phyloP scores from a whole-genome alignment of 30 jellyfish, hydroid and myxozoan genomes.

The Chrysaora quinquecirrha region DNA sequence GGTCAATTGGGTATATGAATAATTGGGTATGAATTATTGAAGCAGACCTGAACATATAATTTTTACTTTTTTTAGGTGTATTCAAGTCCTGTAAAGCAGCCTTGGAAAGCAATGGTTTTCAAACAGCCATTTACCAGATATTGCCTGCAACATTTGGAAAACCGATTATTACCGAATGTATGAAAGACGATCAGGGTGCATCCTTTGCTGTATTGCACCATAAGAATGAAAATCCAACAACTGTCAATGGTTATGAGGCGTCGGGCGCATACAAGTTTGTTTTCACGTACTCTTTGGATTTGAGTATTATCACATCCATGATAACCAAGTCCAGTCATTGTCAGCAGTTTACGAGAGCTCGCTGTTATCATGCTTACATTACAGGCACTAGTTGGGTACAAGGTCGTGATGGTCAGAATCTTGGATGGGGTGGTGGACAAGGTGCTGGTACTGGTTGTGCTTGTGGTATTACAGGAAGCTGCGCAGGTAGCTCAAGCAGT shows the following conservation, averaged over 20 bases:
- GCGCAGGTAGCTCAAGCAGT: neutral
- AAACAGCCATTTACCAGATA: neutral
- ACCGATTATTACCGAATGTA: neutral
- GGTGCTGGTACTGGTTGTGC: constrained; percentile 22
- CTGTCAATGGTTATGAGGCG: neutral
- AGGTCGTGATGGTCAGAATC: neutral
- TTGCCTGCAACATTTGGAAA: neutral
- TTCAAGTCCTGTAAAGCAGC: constrained; percentile 4
- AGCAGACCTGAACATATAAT: too few species aligned
- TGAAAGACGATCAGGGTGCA: neutral
- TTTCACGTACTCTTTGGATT: neutral
- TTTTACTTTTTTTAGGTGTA: neutral
- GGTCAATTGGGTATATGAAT: too few species aligned
- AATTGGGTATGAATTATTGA: too few species aligned
- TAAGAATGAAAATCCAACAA: neutral
- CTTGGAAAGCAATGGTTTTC: neutral
- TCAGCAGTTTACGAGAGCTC: constrained; percentile 24
- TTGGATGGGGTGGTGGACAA: constrained; percentile 35
- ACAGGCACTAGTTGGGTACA: neutral
- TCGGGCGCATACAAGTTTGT: neutral
- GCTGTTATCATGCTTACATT: constrained; percentile 1
- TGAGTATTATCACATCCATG: neutral
- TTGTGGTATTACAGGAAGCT: neutral
- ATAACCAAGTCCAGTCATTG: constrained; percentile 4
- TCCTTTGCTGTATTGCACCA: constrained; percentile 1